Evolutionary conservation across 2,888 invertebrate species (phyloP).

Genomic region (Aplocera efformata): DNA sequence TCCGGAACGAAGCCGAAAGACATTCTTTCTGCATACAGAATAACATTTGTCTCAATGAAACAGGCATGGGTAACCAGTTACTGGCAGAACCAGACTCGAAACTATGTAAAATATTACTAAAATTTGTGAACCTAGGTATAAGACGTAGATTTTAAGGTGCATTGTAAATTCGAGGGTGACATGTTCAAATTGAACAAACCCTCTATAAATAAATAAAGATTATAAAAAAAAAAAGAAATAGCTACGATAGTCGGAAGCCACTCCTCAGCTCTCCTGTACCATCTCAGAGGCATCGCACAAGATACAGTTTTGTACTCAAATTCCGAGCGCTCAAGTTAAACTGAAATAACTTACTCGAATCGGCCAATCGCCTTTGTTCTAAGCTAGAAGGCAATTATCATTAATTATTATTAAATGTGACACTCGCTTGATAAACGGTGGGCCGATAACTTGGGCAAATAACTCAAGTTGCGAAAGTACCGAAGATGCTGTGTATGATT

Average conservation of each 20-base stretch:
- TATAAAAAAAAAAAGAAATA: neutral
- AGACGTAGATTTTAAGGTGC: no score
- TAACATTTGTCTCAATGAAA: no score
- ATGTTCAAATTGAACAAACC: no score
- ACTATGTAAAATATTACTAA: no score
- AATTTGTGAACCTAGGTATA: no score
- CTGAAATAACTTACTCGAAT: constrained; percentile 77
- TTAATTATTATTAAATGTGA: constrained; percentile 81
- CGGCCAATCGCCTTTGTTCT: constrained; percentile 77
- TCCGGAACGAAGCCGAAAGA: no score
- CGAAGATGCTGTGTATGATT: constrained; percentile 48
- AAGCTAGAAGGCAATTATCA: constrained; percentile 79
- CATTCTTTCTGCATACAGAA: no score
- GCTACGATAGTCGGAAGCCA: constrained; percentile 5
- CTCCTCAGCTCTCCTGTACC: constrained; percentile 34
- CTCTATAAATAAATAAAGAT: no score
- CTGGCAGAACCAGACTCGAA: no score
- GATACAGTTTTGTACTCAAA: constrained; percentile 77
- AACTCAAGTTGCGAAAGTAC: constrained; percentile 58
- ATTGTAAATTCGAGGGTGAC: no score
- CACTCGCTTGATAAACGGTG: constrained; percentile 72
- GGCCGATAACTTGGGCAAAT: constrained; percentile 77
- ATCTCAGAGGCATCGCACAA: constrained; percentile 59
- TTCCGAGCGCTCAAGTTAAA: constrained; percentile 75
- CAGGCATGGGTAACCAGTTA: no score